Conservation (phyloP, 2,113 vertebrate genomes). For the Synodontis membranacea region DNA sequence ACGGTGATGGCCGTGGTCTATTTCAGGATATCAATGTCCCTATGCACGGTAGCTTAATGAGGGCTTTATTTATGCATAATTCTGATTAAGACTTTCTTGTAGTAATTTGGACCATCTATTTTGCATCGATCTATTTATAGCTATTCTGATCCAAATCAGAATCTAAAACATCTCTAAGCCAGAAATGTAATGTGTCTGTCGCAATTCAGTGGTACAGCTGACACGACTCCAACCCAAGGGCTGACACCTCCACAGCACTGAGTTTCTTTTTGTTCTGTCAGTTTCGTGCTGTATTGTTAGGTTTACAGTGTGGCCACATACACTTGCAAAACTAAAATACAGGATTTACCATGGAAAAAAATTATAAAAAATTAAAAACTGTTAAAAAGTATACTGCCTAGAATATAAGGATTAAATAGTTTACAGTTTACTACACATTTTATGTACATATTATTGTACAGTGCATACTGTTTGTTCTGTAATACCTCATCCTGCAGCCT, state of each 20-base stretch:
- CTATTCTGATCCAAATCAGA: background rate
- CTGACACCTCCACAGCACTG: slow-evolving; percentile 21
- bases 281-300: background rate
- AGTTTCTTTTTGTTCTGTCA: background rate
- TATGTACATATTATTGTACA: background rate
- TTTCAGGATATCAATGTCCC: background rate
- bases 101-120: background rate
- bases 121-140: background rate
- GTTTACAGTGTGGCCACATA: background rate
- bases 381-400: background rate
- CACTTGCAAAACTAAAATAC: background rate
- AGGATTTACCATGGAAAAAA: background rate
- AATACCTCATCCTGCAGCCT: slow-evolving; percentile 9
- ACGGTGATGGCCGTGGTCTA: background rate
- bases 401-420: background rate
- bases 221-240: slow-evolving; percentile 26
- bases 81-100: background rate
- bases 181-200: slow-evolving; percentile 1
- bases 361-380: background rate
- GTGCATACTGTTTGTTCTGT: background rate
- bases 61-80: background rate
- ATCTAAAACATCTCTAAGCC: background rate
- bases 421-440: background rate
- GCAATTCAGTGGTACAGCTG: slow-evolving; percentile 29
- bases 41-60: background rate